These are phyloP conservation scores for Arvicanthis niloticus DNA, from an alignment of 2,113 vertebrate species.

Conservation along the genomic window DNA sequence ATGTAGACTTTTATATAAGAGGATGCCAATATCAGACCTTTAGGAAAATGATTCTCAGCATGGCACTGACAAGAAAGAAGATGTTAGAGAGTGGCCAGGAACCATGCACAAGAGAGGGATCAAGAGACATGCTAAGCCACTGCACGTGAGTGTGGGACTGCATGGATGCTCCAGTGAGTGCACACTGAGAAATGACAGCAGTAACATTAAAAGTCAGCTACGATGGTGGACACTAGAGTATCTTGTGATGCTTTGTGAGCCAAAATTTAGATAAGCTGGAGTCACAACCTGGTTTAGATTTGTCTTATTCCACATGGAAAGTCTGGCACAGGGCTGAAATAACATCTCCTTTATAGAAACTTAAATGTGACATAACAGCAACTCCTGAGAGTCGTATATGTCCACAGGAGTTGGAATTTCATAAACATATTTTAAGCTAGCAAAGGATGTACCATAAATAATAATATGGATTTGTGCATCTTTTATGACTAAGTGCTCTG, in stretches of 20 bases:
- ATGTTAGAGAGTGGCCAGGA: background rate
- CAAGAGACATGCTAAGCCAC: too few relatives aligned
- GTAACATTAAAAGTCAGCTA: background rate
- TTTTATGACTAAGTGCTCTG: background rate
- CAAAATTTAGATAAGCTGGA: conserved; percentile 23
- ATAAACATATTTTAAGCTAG: conserved; percentile 42
- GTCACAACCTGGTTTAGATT: conserved; percentile 62
- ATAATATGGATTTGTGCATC: conserved; percentile 22
- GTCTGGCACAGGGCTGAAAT: conserved; percentile 56
- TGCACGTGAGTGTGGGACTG: background rate
- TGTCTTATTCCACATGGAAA: conserved; percentile 60
- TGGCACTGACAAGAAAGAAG: background rate
- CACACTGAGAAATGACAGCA: background rate
- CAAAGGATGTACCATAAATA: conserved; percentile 43
- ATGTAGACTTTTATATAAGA: background rate
- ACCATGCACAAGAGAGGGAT: background rate
- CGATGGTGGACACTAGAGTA: background rate
- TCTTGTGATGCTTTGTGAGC: conserved; percentile 40
- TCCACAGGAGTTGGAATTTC: conserved; percentile 53
- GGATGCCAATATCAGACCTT: background rate
- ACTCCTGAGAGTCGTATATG: conserved; percentile 67
- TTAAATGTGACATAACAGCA: conserved; percentile 48
- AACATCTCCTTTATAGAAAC: conserved; percentile 24
- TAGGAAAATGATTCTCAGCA: background rate
- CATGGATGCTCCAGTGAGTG: background rate